Percentiles rank a stretch among this genome's conserved stretches.
These are phyloP conservation scores for Phodopus roborovskii DNA, from an alignment of 2,113 vertebrate species.

Conservation along the genomic window DNA sequence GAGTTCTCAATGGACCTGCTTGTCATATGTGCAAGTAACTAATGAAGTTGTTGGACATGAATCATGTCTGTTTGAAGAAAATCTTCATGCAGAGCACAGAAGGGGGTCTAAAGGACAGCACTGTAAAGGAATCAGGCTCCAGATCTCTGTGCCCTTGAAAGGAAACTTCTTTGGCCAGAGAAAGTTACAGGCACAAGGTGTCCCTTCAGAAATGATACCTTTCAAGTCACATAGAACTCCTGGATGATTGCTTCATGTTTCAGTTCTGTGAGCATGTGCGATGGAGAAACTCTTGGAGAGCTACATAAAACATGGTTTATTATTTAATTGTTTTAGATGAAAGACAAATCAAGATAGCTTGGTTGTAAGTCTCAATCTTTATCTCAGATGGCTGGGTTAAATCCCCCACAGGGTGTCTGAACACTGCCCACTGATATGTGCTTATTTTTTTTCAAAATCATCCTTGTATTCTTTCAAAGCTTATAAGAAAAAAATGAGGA, in stretches of 20 bases:
- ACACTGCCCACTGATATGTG: background rate
- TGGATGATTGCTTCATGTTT: background rate
- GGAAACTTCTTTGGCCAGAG: too few species aligned
- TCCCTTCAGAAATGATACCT: background rate
- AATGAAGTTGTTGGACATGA: background rate
- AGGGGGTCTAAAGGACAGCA: background rate
- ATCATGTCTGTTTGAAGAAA: background rate
- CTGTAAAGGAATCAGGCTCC: rapidly evolving
- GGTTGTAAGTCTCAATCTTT: background rate
- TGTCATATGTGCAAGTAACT: background rate
- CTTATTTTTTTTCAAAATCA: slow-evolving; percentile 31
- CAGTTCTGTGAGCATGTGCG: background rate
- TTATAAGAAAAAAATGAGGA: background rate
- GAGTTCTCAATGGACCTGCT: slow-evolving; percentile 5
- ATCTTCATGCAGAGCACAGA: rapidly evolving
- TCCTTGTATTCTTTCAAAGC: slow-evolving; percentile 30
- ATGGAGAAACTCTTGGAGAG: background rate
- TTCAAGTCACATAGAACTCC: background rate
- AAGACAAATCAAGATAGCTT: slow-evolving; percentile 7
- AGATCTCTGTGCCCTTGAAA: background rate
- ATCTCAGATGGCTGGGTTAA: slow-evolving; percentile 5
- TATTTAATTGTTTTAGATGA: background rate
- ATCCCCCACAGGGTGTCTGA: background rate
- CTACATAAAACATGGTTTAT: background rate
- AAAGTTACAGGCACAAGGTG: too few species aligned